These are phyloP conservation scores for Desmophyllum pertusum DNA, from an alignment of 92 coral and sea anemone species.

Conservation along the genomic window DNA sequence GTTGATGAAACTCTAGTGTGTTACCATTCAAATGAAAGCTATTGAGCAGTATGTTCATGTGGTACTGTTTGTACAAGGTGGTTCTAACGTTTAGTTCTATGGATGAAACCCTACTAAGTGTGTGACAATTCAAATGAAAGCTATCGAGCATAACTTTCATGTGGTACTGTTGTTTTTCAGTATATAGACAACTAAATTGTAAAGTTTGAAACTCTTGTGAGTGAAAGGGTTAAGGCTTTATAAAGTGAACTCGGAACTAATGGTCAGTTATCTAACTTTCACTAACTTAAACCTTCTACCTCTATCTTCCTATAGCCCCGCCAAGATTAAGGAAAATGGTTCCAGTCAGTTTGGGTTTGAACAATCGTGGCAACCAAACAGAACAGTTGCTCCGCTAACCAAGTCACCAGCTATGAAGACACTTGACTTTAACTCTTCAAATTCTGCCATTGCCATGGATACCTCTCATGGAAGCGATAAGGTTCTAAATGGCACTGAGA, in stretches of 20 bases:
- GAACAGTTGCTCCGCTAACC: conserved; percentile 33
- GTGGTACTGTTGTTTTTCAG: no score
- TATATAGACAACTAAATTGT: no score
- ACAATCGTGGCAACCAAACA: conserved; percentile 95
- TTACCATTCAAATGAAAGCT: no score
- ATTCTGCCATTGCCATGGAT: conserved; percentile 66
- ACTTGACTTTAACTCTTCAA: conserved; percentile 49
- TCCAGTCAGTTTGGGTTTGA: conserved; percentile 98
- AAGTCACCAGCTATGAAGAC: conserved; percentile 49
- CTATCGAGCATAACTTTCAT: no score
- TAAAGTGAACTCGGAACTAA: neutral
- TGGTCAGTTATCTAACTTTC: neutral
- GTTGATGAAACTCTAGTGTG: no score
- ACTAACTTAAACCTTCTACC: conserved; percentile 38
- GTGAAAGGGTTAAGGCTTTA: no score
- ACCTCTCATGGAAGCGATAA: conserved; percentile 46
- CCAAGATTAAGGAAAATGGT: conserved; percentile 91
- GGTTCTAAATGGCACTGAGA: conserved; percentile 42
- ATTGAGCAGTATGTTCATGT: no score
- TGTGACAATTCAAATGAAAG: no score
- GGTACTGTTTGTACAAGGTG: no score
- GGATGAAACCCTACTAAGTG: no score
- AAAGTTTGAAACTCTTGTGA: no score
- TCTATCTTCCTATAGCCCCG: conserved; percentile 81
- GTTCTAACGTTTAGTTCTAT: no score